Base-by-base conservation (phyloP, 1,140 invertebrate species). In the Asbolus verrucosus region DNA sequence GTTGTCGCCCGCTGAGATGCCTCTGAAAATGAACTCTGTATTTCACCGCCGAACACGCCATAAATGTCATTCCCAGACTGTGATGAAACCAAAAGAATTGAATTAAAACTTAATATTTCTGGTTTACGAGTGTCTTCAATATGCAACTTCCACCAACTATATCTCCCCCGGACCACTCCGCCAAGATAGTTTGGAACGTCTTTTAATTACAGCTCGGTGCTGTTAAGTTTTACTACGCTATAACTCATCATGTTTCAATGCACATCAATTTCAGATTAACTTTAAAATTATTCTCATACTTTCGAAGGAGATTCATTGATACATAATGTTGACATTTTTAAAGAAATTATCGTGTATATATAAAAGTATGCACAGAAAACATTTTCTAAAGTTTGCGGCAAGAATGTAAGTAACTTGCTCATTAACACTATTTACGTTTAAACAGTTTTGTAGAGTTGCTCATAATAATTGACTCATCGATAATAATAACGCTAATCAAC, bases 21-120 rank as follows among this genome's bases (percentile, higher is more conserved):
- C 30, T 15, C 39, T 46, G 63, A 66, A 66, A 66, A 66, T 66
- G 63, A 66, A 66, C 63, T 66, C 63, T 66, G 63, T 66, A 66
- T 66, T 66, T 66, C 63, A 66, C 43, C 41, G 21, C 19, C 41
- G 63, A 66, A 66, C 63, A 66, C 43, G 63, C 63, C 24, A 66
- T 66, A 66, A 66, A 66, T 36, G 63, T 66, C 63, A 50, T 30
- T 31, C 16, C 36, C 63, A 66, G 63, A 14, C 39, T n/a, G 39
- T 66, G 63, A 66, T 66, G 63, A 66, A 50, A 50, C 63, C 63
- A 43, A 50, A 66, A 65, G 43, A 46, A 66, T 66, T 43, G 39
- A 66, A 66, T 66, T 66, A 66, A 50, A 66, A 66, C 36, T 43
- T 66, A 43, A 50, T 46, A 66, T 46, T 46, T 66, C 36, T 62